phyloP scores from a whole-genome alignment of 2,888 invertebrate genomes.

The Drosophila putrida region DNA sequence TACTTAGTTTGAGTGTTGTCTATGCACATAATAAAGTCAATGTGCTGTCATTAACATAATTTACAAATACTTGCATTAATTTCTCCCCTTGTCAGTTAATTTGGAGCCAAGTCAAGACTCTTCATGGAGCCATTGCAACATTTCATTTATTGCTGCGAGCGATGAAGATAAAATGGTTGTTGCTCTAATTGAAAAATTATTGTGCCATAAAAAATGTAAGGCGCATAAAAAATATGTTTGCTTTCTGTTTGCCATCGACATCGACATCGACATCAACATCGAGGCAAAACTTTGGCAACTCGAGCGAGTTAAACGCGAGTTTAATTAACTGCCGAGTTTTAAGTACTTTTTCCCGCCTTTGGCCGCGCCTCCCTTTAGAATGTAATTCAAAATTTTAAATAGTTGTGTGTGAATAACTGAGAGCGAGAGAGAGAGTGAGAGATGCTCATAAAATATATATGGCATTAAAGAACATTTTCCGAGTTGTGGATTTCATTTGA shows the following conservation, averaged over 20 bases:
- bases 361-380: slow-evolving; percentile 6
- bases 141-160: slow-evolving; percentile 73
- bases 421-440: no score
- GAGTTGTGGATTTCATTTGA: slow-evolving; percentile 16
- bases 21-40: slow-evolving; percentile 72
- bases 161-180: slow-evolving; percentile 61
- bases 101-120: slow-evolving; percentile 40
- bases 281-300: slow-evolving; percentile 42
- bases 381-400: slow-evolving; percentile 73
- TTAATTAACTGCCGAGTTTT: slow-evolving; percentile 77
- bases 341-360: slow-evolving; percentile 59
- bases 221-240: slow-evolving; percentile 68
- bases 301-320: slow-evolving; percentile 56
- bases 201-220: slow-evolving; percentile 80
- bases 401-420: slow-evolving; percentile 60
- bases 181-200: slow-evolving; percentile 80
- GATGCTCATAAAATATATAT: slow-evolving; percentile 43
- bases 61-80: slow-evolving; percentile 70
- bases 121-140: slow-evolving; percentile 57
- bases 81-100: slow-evolving; percentile 41
- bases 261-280: not conserved
- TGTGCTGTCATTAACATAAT: slow-evolving; percentile 78
- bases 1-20: not conserved
- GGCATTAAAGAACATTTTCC: slow-evolving; percentile 45
- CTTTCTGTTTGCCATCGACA: slow-evolving; percentile 30